Base-by-base conservation (phyloP, 1,140 invertebrate genomes). In the Drosophila sechellia region DNA sequence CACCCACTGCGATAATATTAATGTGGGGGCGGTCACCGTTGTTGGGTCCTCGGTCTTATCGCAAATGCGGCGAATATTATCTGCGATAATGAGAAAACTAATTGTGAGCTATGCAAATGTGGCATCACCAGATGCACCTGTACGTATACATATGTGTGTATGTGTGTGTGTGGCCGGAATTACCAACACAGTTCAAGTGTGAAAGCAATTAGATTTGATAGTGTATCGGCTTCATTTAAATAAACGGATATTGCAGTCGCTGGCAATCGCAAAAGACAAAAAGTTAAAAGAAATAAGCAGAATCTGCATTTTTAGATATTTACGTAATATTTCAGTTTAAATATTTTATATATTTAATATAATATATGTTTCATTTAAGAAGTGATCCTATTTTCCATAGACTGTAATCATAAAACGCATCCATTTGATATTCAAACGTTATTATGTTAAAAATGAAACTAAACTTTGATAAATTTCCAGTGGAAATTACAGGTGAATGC, bases 51-150 rank as follows among this genome's bases (percentile, higher is more conserved):
- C 70, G 49, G 63, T 40, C 75, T 79, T 87, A 87, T 89, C 83
- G 66, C 79, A 84, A 89, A 89, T 87, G 68, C 60, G 57, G 68
- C 84, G 83, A 89, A 89, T 87, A 87, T 87, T 87, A 87, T 87
- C 83, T 87, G 66, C 72, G 83, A 79, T 87, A 87, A 87, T 87
- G 84, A 79, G 79, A 77, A 89, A 89, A 87, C 72, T 89, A 87
- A 87, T 89, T 87, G 79, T 87, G 66, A 89, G 70, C 84, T 75
- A 86, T 86, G 81, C 81, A 86, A 86, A 86, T 86, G 78, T 65
- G 64, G 57, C 55, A 69, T 35, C 57, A 58, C 56, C 78, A 75
- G 70, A 60, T 45, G 55, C 56, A 71, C 40, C 49, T 68, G 56
- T 46, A 37, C 35, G 20, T 31, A 50, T 55, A 31, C 50, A 55